Percentiles rank a stretch among this genome's conserved stretches.
phyloP scores from a whole-genome alignment of 2,797 vertebrate genomes.

The Schizothorax lantsangensis region DNA sequence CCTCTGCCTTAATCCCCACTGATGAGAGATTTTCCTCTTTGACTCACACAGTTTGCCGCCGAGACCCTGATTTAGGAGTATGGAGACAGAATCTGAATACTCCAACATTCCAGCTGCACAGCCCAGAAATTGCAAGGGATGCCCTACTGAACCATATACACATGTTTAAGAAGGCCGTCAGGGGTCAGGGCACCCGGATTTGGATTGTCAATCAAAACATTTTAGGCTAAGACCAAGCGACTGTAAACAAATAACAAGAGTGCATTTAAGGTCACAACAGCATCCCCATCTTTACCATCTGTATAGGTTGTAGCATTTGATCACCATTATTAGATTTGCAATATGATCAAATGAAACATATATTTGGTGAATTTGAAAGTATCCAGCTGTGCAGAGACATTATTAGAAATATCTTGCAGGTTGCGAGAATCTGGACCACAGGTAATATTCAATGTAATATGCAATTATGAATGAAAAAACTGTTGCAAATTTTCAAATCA shows the following conservation, averaged over 20 bases:
- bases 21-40: conserved; percentile 63
- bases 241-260: background rate
- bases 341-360: background rate
- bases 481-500: conserved; percentile 7
- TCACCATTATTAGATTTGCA: background rate
- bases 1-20: conserved; percentile 59
- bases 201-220: conserved; percentile 29
- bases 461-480: background rate
- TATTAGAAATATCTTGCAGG: background rate
- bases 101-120: conserved; percentile 35
- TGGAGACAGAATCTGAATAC: conserved; percentile 39
- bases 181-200: background rate
- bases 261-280: background rate
- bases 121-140: conserved; percentile 20
- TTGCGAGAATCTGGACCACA: conserved; percentile 2
- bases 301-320: background rate
- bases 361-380: background rate
- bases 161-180: conserved; percentile 30
- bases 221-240: conserved; percentile 15
- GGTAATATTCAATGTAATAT: background rate
- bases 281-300: background rate
- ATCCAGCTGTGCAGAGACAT: background rate
- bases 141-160: conserved; percentile 26
- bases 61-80: conserved; percentile 49
- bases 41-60: conserved; percentile 50